Evolutionary conservation across 2,888 invertebrate genomes (phyloP).

Genomic region (Polydrusus cervinus): DNA sequence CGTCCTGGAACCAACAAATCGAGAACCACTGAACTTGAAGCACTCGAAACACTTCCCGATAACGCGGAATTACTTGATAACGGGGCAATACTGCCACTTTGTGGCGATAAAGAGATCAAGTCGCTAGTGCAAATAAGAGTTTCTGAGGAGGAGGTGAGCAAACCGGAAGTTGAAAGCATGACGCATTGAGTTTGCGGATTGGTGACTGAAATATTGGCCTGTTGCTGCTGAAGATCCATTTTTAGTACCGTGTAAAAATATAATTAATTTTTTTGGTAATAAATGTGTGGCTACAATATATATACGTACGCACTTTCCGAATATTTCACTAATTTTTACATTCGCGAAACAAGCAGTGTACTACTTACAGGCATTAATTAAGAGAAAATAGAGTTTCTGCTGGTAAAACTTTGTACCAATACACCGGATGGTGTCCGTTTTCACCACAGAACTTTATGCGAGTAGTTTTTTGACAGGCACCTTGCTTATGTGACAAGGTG

Average conservation of each 20-base stretch:
- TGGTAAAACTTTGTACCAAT: slow-evolving; percentile 30
- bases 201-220: not conserved
- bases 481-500: slow-evolving; percentile 47
- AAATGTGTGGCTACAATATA: slow-evolving; percentile 7
- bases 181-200: not conserved
- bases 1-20: slow-evolving; percentile 67
- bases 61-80: slow-evolving; percentile 1
- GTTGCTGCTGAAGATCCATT: slow-evolving; percentile 32
- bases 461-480: slow-evolving; percentile 47
- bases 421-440: slow-evolving; percentile 32
- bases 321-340: not conserved
- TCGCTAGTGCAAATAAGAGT: slow-evolving; percentile 14
- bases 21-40: slow-evolving; percentile 43
- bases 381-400: slow-evolving; percentile 7
- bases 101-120: slow-evolving; percentile 28
- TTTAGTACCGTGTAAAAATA: slow-evolving; percentile 15
- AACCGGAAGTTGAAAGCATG: slow-evolving; percentile 12
- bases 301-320: not conserved
- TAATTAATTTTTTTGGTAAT: not conserved
- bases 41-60: slow-evolving; percentile 7
- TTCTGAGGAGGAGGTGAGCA: slow-evolving; percentile 13
- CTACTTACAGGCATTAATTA: not conserved
- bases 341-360: not conserved
- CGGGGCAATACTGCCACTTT: not conserved
- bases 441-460: slow-evolving; percentile 22